phyloP scores from a whole-genome alignment of 1,140 invertebrate genomes.

The Nomia melanderi region DNA sequence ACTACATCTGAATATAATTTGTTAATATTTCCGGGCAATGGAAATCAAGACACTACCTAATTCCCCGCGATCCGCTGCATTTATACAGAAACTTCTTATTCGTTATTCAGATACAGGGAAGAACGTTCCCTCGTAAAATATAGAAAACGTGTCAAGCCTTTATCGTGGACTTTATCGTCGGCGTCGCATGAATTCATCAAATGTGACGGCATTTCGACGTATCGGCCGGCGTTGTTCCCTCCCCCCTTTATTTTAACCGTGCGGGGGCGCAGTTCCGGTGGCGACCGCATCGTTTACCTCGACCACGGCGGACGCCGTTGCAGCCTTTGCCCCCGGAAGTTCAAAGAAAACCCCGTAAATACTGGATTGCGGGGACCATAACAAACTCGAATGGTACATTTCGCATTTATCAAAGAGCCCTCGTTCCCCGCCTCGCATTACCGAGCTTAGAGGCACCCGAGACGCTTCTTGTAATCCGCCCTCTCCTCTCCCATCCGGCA shows the following conservation, averaged over 20 bases:
- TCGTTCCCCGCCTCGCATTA: conserved; percentile 61
- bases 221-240: conserved; percentile 27
- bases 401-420: conserved; percentile 69
- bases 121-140: too few species aligned
- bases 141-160: too few species aligned
- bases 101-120: too few species aligned
- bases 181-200: too few species aligned
- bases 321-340: conserved; percentile 54
- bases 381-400: conserved; percentile 69
- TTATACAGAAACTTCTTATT: too few species aligned
- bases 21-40: too few species aligned
- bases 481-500: conserved; percentile 41
- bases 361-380: conserved; percentile 64
- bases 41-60: too few species aligned
- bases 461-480: conserved; percentile 68
- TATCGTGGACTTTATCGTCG: too few species aligned
- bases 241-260: conserved; percentile 19
- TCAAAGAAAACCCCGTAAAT: conserved; percentile 68
- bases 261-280: conserved; percentile 35
- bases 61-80: too few species aligned
- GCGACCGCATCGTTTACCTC: conserved; percentile 61
- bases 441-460: conserved; percentile 61
- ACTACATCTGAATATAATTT: too few species aligned
- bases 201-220: conserved; percentile 15
- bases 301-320: conserved; percentile 13